Conservation (phyloP, 1,140 invertebrate genomes). For the Nymphalis io region DNA sequence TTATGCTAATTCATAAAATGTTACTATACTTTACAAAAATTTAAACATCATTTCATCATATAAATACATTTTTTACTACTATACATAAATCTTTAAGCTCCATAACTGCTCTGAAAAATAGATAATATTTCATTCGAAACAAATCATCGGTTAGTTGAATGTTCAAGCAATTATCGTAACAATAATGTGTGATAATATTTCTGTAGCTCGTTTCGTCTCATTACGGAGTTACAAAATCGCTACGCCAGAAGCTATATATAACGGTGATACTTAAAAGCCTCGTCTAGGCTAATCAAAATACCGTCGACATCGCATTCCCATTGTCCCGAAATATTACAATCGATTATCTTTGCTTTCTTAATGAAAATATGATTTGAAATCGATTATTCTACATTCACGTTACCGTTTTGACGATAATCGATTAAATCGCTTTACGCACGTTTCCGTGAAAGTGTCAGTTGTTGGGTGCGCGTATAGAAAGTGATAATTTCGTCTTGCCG, state of each 20-base stretch:
- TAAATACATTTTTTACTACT: no score
- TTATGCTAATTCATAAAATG: no score
- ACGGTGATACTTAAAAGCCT: slow-evolving; percentile 7
- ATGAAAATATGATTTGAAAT: slow-evolving; percentile 58
- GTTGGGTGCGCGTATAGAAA: slow-evolving; percentile 61
- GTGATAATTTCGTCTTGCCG: slow-evolving; percentile 50
- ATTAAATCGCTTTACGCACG: slow-evolving; percentile 72
- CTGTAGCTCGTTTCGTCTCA: slow-evolving; percentile 6
- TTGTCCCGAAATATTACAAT: slow-evolving; percentile 35
- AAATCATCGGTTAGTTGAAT: neutral
- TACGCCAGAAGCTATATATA: slow-evolving; percentile 19
- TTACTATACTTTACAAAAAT: no score
- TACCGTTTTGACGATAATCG: slow-evolving; percentile 73
- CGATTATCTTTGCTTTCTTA: slow-evolving; percentile 59
- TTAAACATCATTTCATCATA: no score
- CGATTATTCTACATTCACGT: slow-evolving; percentile 71
- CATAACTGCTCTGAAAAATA: neutral
- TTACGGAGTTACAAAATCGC: slow-evolving; percentile 15
- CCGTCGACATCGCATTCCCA: slow-evolving; percentile 6
- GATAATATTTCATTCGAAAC: neutral
- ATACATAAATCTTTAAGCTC: neutral
- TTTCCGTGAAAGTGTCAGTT: slow-evolving; percentile 69
- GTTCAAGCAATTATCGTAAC: slow-evolving; percentile 14
- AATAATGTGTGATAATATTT: slow-evolving; percentile 14
- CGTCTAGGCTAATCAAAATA: slow-evolving; percentile 22